These are phyloP conservation scores for Heteropelma amictum DNA, from an alignment of 2,888 invertebrate genomes.

Conservation along the genomic window DNA sequence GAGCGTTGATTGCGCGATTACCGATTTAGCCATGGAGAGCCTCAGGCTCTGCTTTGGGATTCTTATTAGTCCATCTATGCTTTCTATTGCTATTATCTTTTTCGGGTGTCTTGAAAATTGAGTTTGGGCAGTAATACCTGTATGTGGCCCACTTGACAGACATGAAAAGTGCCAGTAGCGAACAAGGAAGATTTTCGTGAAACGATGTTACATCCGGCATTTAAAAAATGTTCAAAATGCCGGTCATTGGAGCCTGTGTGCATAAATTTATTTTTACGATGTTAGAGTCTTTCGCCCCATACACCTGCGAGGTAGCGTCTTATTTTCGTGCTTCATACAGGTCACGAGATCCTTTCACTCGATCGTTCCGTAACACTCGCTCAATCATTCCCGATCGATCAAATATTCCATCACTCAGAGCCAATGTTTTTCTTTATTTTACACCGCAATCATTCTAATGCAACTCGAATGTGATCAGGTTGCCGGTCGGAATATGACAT, in stretches of 20 bases:
- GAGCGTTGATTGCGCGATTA: conserved; percentile 22
- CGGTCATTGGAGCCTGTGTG: too few species aligned
- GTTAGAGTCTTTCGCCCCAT: background rate
- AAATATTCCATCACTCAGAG: conserved; percentile 8
- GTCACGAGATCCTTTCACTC: conserved; percentile 42
- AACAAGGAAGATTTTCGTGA: too few species aligned
- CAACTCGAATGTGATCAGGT: conserved; percentile 15
- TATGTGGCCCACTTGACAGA: too few species aligned
- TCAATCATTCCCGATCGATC: conserved; percentile 35
- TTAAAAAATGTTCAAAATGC: too few species aligned
- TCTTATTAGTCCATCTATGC: background rate
- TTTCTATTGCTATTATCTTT: too few species aligned
- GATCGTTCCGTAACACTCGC: conserved; percentile 2
- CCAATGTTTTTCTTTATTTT: background rate
- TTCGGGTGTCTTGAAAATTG: too few species aligned
- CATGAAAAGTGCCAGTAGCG: too few species aligned
- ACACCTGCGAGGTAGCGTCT: conserved; percentile 7
- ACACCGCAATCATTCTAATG: background rate
- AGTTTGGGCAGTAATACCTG: too few species aligned
- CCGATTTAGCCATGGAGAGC: conserved; percentile 21
- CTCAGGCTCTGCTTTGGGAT: background rate
- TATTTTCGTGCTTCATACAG: background rate
- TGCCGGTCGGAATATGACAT: background rate
- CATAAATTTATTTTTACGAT: conserved; percentile 1
- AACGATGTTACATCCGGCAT: too few species aligned